These are phyloP conservation scores for Malurus alboscapulatus DNA, from an alignment of 2,113 vertebrate species.

Conservation along the genomic window DNA sequence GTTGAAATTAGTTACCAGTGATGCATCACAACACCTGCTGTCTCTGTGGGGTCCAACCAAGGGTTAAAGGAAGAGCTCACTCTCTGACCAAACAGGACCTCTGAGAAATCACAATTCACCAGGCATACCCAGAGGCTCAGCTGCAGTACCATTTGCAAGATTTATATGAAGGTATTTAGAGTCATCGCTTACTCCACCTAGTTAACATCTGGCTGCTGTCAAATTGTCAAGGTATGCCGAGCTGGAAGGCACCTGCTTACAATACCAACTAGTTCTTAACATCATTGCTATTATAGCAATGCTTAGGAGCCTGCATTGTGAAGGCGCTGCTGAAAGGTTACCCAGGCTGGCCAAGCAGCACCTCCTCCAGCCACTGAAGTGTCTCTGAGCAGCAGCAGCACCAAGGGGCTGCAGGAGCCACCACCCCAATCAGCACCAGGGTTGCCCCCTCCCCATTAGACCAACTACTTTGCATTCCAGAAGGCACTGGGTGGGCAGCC, in stretches of 20 bases:
- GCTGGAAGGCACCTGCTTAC: constrained; percentile 25
- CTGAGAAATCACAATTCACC: constrained; percentile 5
- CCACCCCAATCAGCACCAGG: neutral
- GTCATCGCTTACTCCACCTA: neutral
- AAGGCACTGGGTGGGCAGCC: neutral
- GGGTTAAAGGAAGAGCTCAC: neutral
- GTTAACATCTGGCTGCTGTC: constrained; percentile 39
- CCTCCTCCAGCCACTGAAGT: neutral
- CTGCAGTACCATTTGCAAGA: neutral
- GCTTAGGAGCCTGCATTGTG: neutral
- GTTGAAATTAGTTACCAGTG: neutral
- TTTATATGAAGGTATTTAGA: constrained; percentile 11
- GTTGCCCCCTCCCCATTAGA: neutral
- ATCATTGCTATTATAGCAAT: neutral
- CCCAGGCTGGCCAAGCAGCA: neutral
- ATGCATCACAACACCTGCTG: neutral
- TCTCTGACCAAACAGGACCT: neutral
- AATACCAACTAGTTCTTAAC: neutral
- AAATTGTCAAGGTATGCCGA: neutral
- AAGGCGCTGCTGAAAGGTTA: neutral
- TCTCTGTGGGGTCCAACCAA: neutral
- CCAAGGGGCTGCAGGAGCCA: neutral
- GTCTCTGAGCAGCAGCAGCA: neutral
- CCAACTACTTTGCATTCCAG: neutral
- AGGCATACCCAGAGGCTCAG: neutral